Conservation (phyloP, 2,797 vertebrate species). For the Hydrophis major region DNA sequence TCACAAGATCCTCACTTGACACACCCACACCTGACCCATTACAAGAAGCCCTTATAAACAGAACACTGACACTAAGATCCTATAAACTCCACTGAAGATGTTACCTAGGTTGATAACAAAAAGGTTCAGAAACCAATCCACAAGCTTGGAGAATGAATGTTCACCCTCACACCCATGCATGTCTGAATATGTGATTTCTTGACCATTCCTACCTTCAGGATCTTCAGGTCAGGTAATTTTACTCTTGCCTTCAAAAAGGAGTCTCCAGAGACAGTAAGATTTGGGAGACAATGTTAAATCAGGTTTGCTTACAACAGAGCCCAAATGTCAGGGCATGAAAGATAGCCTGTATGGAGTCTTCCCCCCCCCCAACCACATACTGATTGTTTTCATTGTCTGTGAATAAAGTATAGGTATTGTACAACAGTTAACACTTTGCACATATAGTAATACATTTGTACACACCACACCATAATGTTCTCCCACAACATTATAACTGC, state of each 20-base stretch:
- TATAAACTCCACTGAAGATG: too few species aligned
- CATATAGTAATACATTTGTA: neutral
- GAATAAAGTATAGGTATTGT: neutral
- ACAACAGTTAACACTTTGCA: neutral
- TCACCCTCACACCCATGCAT: neutral
- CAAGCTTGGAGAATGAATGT: too few species aligned
- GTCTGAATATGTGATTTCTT: neutral
- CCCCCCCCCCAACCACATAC: too few species aligned
- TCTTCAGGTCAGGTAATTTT: neutral
- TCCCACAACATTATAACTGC: neutral
- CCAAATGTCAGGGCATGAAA: neutral
- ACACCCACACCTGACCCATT: too few species aligned
- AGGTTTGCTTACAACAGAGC: neutral
- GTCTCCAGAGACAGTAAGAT: neutral
- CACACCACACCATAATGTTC: neutral
- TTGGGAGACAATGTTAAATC: neutral
- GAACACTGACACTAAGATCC: too few species aligned
- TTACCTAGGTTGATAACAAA: too few species aligned
- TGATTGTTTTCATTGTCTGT: neutral
- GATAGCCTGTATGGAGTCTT: neutral
- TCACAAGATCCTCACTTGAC: too few species aligned
- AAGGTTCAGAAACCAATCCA: too few species aligned
- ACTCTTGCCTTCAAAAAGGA: neutral
- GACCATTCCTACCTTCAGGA: neutral
- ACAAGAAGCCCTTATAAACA: too few species aligned